These are phyloP conservation scores for Myotis findleyi DNA, from an alignment of 2,797 vertebrate species.

Conservation along the genomic window DNA sequence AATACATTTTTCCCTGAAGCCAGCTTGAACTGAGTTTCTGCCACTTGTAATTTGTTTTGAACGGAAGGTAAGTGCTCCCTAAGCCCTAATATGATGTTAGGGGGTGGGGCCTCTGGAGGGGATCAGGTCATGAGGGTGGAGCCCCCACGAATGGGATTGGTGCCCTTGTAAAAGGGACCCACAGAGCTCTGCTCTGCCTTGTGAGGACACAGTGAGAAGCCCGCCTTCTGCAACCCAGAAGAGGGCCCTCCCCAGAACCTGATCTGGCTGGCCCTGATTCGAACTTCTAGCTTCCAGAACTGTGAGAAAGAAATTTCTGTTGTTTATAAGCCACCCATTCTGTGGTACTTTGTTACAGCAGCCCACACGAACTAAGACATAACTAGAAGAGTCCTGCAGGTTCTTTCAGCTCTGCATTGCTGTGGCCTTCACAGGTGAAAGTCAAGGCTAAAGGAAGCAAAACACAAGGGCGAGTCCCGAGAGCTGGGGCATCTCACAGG, in stretches of 20 bases:
- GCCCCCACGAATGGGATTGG: too few species aligned
- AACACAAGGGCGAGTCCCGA: background rate
- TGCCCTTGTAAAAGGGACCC: background rate
- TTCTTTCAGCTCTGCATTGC: background rate
- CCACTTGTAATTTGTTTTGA: background rate
- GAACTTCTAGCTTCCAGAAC: background rate
- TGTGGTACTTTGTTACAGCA: background rate
- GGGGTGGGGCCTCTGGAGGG: background rate
- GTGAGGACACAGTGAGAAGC: background rate
- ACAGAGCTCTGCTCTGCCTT: background rate
- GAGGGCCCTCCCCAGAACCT: background rate
- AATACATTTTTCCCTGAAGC: too few species aligned
- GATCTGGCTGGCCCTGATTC: background rate
- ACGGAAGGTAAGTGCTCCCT: background rate
- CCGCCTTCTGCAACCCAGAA: fast-evolving
- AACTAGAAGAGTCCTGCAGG: background rate
- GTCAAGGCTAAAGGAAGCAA: background rate
- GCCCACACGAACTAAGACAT: background rate
- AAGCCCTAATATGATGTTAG: background rate
- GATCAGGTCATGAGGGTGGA: background rate
- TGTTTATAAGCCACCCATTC: background rate
- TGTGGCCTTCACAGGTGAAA: background rate
- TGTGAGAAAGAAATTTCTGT: background rate
- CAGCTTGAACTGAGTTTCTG: background rate
- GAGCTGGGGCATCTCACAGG: background rate